Conservation (phyloP, 2,888 invertebrate species). For the Hermaeophaga mercurialis region DNA sequence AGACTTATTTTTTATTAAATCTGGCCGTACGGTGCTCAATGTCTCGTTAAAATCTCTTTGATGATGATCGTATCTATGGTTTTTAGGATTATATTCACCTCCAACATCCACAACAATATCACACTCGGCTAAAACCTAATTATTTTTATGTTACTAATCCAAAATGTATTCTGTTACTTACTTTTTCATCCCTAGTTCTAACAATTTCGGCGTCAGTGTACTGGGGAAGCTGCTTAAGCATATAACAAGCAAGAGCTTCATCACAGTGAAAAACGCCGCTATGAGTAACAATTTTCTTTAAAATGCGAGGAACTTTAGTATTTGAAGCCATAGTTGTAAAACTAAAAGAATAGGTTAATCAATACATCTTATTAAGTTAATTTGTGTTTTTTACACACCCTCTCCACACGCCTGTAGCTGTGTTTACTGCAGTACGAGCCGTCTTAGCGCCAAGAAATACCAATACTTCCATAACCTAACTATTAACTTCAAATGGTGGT, state of each 20-base stretch:
- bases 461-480: too few species aligned
- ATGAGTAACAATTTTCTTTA: conserved; percentile 71
- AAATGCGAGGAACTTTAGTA: conserved; percentile 47
- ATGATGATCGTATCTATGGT: conserved; percentile 90
- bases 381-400: conserved; percentile 41
- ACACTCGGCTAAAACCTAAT: conserved; percentile 71
- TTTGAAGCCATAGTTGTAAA: conserved; percentile 53
- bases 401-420: conserved; percentile 33
- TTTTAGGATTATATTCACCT: conserved; percentile 76
- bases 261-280: conserved; percentile 92
- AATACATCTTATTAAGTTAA: not conserved
- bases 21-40: conserved; percentile 67
- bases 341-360: conserved; percentile 38
- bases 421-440: conserved; percentile 19
- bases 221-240: conserved; percentile 81
- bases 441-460: conserved; percentile 29
- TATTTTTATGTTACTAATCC: conserved; percentile 13
- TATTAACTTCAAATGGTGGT: too few species aligned
- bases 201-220: conserved; percentile 83
- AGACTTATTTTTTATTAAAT: conserved; percentile 64
- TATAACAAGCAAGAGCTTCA: conserved; percentile 91
- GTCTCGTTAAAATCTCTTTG: conserved; percentile 78
- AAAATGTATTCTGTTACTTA: conserved; percentile 41
- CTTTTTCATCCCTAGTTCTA: conserved; percentile 65
- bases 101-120: conserved; percentile 97